Evolutionary conservation across 2,113 vertebrate species (phyloP).

Genomic region (Tetraodon nigroviridis): DNA sequence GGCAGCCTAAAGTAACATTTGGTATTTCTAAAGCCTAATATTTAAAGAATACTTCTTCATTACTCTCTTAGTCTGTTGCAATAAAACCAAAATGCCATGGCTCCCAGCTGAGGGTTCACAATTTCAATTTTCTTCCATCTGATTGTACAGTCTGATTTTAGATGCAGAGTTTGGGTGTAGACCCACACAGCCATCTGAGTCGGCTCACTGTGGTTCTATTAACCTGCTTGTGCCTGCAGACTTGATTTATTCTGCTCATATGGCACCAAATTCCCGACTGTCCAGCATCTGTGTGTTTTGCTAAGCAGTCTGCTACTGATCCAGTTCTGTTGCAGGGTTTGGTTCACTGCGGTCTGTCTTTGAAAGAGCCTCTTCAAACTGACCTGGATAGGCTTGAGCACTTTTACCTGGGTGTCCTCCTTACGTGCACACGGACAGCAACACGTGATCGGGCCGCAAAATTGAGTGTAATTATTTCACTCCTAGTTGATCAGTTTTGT

Average conservation of each 20-base stretch:
- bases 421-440: not conserved
- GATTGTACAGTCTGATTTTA: too few species aligned
- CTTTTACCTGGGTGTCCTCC: slow-evolving; percentile 4
- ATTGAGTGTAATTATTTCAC: not conserved
- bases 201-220: slow-evolving; percentile 19
- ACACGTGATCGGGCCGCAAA: not conserved
- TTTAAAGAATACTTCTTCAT: too few species aligned
- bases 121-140: too few species aligned
- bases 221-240: slow-evolving; percentile 3
- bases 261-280: not conserved
- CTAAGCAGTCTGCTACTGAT: slow-evolving; percentile 29
- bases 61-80: too few species aligned
- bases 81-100: too few species aligned
- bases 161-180: too few species aligned
- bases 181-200: slow-evolving; percentile 3
- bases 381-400: slow-evolving; percentile 14
- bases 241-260: slow-evolving; percentile 42
- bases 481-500: not conserved
- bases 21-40: too few species aligned
- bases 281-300: slow-evolving; percentile 41
- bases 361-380: slow-evolving; percentile 17
- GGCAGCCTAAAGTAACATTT: too few species aligned
- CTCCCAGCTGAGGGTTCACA: too few species aligned
- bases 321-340: slow-evolving; percentile 53
- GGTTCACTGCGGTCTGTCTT: slow-evolving; percentile 32